These are phyloP conservation scores for Oenanthe melanoleuca DNA, from an alignment of 2,113 vertebrate genomes.

Conservation along the genomic window DNA sequence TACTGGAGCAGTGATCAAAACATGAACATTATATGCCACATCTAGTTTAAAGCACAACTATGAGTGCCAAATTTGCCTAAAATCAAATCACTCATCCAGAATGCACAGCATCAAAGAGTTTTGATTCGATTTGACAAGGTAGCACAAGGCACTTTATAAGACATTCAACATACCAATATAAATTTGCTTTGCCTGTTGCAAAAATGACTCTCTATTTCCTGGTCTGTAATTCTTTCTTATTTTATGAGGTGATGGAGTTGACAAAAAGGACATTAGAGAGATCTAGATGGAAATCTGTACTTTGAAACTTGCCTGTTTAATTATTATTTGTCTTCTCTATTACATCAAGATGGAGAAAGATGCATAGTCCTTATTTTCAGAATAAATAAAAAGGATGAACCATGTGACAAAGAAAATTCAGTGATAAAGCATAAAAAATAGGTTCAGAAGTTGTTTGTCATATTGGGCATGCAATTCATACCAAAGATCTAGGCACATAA, in stretches of 20 bases:
- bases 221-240: not conserved
- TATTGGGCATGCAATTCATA: not conserved
- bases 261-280: not conserved
- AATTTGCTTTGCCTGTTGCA: not conserved
- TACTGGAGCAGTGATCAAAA: slow-evolving; percentile 53
- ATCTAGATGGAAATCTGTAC: not conserved
- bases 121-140: slow-evolving; percentile 13
- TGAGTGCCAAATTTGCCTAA: slow-evolving; percentile 36
- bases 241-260: not conserved
- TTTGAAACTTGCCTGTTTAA: not conserved
- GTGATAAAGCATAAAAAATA: not conserved
- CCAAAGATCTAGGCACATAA: not conserved
- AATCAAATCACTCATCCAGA: slow-evolving; percentile 42
- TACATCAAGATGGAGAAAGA: not conserved
- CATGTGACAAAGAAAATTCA: not conserved
- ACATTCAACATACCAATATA: not conserved
- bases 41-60: slow-evolving; percentile 42
- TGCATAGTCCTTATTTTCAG: not conserved
- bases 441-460: not conserved
- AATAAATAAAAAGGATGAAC: not conserved
- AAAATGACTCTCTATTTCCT: not conserved
- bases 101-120: slow-evolving; percentile 1
- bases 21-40: slow-evolving; percentile 7
- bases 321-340: not conserved
- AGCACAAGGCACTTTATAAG: not conserved